Conservation (phyloP, 2,797 vertebrate genomes). For the Chaetophractus vellerosus region DNA sequence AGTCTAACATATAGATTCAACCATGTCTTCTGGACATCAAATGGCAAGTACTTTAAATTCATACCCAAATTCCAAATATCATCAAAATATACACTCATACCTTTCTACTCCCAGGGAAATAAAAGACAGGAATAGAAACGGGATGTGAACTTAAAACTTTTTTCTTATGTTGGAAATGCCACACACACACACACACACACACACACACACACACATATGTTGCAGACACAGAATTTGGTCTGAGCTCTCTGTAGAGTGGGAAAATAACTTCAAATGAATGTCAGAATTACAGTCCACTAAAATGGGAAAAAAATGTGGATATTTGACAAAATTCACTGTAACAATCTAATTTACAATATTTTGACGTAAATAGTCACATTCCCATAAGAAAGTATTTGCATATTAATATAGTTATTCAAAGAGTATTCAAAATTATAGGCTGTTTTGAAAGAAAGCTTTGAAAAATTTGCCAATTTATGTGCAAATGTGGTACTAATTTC, state of each 20-base stretch:
- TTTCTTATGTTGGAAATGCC: slow-evolving; percentile 11
- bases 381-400: slow-evolving; percentile 19
- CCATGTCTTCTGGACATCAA: slow-evolving; percentile 41
- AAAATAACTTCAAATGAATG: slow-evolving; percentile 26
- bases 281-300: background rate
- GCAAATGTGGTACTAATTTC: slow-evolving; percentile 54
- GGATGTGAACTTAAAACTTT: background rate
- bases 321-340: slow-evolving; percentile 39
- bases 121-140: slow-evolving; percentile 55
- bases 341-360: slow-evolving; percentile 53
- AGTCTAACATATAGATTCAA: slow-evolving; percentile 32
- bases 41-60: slow-evolving; percentile 62
- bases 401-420: slow-evolving; percentile 20
- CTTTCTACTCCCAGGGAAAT: slow-evolving; percentile 12
- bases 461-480: background rate
- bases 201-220: background rate
- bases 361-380: background rate
- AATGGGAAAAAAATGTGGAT: background rate
- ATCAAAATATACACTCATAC: background rate
- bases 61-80: slow-evolving; percentile 28
- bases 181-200: background rate
- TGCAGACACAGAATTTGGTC: background rate
- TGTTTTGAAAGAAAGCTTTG: background rate
- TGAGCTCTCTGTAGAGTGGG: background rate
- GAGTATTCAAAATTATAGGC: background rate